A percentile compares a stretch with the other conserved stretches of the same genome.
phyloP scores from a whole-genome alignment of 2,797 vertebrate genomes.

The Meda fulgida region DNA sequence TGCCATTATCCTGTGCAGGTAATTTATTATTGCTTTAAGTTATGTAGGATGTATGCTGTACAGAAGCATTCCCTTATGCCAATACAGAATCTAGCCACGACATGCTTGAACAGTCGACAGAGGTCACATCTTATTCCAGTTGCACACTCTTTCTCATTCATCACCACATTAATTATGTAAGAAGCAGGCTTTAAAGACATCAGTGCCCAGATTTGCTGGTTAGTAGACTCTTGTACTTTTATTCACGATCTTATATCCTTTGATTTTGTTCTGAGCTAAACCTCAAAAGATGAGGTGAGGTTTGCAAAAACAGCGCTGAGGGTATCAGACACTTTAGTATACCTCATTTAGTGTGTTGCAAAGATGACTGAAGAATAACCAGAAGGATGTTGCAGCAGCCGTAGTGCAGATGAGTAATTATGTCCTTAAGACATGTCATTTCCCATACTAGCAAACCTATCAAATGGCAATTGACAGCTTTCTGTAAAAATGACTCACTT shows the following conservation, averaged over 20 bases:
- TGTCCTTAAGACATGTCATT: background rate
- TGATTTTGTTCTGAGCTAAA: constrained; percentile 23
- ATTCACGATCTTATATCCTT: constrained; percentile 23
- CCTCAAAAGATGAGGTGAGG: constrained; percentile 1
- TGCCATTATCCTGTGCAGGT: constrained; percentile 75
- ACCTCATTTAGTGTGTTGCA: constrained; percentile 41
- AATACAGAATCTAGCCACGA: constrained; percentile 81
- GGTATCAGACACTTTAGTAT: constrained; percentile 29
- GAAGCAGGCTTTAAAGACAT: constrained; percentile 22
- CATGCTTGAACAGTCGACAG: constrained; percentile 60
- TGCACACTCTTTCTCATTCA: constrained; percentile 47
- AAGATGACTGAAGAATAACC: constrained; percentile 1
- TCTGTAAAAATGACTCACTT: background rate
- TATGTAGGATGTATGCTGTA: constrained; percentile 81
- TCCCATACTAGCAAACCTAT: background rate
- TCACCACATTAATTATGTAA: constrained; percentile 30
- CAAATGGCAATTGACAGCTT: background rate
- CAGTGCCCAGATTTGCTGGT: constrained; percentile 18
- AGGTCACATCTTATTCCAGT: constrained; percentile 61
- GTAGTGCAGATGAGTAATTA: background rate
- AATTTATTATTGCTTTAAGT: constrained; percentile 84
- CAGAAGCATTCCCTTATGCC: constrained; percentile 83
- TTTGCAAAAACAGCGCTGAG: constrained; percentile 11
- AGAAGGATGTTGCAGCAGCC: background rate
- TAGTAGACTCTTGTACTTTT: constrained; percentile 14